Base-by-base conservation (phyloP, 35 echinoderm and acorn worm genomes). In the Anneissia japonica region DNA sequence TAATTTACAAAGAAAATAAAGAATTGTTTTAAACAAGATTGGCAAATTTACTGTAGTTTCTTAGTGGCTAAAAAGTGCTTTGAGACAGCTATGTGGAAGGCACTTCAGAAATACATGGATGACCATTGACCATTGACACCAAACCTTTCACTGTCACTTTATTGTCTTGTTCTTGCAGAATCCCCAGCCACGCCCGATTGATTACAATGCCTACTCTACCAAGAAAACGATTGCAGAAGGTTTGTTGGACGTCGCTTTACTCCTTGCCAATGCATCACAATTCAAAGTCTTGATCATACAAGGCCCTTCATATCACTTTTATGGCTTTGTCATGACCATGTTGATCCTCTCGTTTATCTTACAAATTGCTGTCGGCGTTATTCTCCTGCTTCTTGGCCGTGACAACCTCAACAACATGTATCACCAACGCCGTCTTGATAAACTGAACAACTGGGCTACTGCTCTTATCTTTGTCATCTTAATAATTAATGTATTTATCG, bases 341-440 rank as follows among this genome's bases (percentile, higher is more conserved):
- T 81, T 99, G 84, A 88, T 99, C 51, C 74, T 99, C 75, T 91
- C 96, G 37, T 94, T 99, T 75, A 36, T 92, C 31, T 37, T 91
- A 35, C 77, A 91, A 36, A 80, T 94, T 37, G 51, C 89, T 73
- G 79, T 89, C 30, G 92, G 93, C 73, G 89, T 94, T 17, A 38
- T 99, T 78, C 87, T 99, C 35, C 76, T 99, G 35, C 84, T 91
- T 31, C 81, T 99, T n/a, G 96, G 96, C 19, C 82, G 92, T 17
- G 96, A 99, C 74, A 90, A 99, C 83, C 86, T 99, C 37, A 92
- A 90, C 37, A 92, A 99, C 72, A 81, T 93, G 81, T 98, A 98
- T 46, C 75, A 89, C 35, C 95, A 98, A 81, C 74, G 86, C 14
- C 35, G 89, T 72, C 80, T 98, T 40, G 95, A 98, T 64, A 87